phyloP scores from a whole-genome alignment of 1,140 invertebrate species.

The Meteorus sp. region DNA sequence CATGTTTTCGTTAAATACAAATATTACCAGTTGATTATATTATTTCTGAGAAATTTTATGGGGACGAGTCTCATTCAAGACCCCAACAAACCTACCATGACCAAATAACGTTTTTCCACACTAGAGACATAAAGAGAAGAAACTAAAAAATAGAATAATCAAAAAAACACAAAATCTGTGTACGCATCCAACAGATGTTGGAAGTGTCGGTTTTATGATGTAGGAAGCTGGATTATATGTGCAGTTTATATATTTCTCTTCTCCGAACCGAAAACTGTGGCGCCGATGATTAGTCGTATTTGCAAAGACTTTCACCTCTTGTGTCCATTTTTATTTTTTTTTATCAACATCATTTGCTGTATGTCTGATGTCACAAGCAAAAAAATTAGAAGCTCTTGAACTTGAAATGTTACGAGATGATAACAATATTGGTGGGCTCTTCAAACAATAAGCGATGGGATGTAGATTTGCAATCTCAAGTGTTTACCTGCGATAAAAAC shows the following conservation, averaged over 20 bases:
- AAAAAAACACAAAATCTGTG: too few relatives aligned
- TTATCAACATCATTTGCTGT: too few relatives aligned
- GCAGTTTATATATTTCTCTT: conserved; percentile 16
- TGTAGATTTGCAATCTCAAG: neutral
- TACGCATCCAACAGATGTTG: conserved; percentile 22
- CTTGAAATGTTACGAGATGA: neutral
- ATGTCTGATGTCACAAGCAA: neutral
- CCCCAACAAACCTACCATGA: conserved; percentile 3
- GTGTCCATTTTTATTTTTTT: neutral
- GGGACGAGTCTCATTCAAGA: neutral
- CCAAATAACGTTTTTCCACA: neutral
- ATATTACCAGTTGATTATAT: too few relatives aligned
- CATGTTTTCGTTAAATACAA: too few relatives aligned
- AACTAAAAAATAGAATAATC: conserved; percentile 19
- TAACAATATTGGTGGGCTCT: too few relatives aligned
- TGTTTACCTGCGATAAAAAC: neutral
- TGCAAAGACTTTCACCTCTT: neutral
- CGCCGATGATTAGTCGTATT: conserved; percentile 24
- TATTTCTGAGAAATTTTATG: too few relatives aligned
- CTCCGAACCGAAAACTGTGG: conserved; percentile 24
- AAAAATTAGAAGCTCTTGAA: conserved; percentile 1
- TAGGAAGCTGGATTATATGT: conserved; percentile 5
- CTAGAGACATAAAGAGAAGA: neutral
- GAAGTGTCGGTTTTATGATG: neutral
- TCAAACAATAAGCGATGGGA: neutral